Percentiles rank a stretch among this genome's conserved stretches.
These are phyloP conservation scores for Gymnoscelis rufifasciata DNA, from an alignment of 2,888 invertebrate genomes.

Conservation along the genomic window DNA sequence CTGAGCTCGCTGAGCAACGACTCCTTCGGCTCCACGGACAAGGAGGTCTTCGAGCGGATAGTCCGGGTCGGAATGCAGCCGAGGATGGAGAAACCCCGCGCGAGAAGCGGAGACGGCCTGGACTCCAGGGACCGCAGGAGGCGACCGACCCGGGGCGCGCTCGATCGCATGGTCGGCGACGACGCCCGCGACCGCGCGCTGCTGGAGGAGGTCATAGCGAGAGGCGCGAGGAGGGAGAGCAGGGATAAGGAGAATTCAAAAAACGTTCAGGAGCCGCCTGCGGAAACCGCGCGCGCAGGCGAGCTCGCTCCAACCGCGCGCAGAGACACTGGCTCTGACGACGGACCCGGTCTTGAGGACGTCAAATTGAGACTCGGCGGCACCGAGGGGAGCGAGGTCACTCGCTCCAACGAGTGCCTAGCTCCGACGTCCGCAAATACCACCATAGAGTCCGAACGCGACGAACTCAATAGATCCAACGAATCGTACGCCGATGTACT, in stretches of 20 bases:
- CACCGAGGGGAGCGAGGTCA: slow-evolving; percentile 34
- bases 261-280: slow-evolving; percentile 88
- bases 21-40: slow-evolving; percentile 81
- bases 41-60: slow-evolving; percentile 85
- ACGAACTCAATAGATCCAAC: slow-evolving; percentile 68
- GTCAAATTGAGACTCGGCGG: slow-evolving; percentile 33
- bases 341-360: background rate
- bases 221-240: slow-evolving; percentile 56
- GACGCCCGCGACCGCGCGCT: slow-evolving; percentile 51
- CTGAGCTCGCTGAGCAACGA: slow-evolving; percentile 70
- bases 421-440: slow-evolving; percentile 58
- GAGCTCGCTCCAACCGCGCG: slow-evolving; percentile 59
- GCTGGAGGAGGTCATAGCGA: slow-evolving; percentile 83
- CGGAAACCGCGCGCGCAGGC: slow-evolving; percentile 78
- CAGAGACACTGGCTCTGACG: slow-evolving; percentile 65
- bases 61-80: slow-evolving; percentile 85
- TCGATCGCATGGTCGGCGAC: slow-evolving; percentile 49
- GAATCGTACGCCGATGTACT: slow-evolving; percentile 69
- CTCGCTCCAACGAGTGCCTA: slow-evolving; percentile 68
- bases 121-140: slow-evolving; percentile 32
- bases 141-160: slow-evolving; percentile 31
- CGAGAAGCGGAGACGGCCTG: slow-evolving; percentile 46
- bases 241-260: slow-evolving; percentile 70
- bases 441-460: slow-evolving; percentile 57
- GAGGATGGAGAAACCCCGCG: slow-evolving; percentile 28